phyloP scores from a whole-genome alignment of 1,140 invertebrate species.

The Drusus annulatus region DNA sequence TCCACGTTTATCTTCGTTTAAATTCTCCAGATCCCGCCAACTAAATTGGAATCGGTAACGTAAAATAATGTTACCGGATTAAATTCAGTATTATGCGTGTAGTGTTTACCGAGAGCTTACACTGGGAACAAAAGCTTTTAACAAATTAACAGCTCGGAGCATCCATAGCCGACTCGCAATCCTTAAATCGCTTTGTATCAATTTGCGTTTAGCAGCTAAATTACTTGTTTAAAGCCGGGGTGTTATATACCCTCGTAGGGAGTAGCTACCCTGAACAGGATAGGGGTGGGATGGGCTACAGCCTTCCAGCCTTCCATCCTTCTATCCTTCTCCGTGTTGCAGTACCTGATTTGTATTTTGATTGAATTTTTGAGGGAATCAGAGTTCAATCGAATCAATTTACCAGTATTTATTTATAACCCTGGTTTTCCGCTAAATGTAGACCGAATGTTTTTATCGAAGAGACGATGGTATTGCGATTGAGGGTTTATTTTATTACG shows the following conservation, averaged over 20 bases:
- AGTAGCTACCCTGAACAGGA: neutral
- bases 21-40: slow-evolving; percentile 1
- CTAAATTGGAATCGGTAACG: slow-evolving; percentile 46
- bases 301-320: neutral
- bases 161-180: slow-evolving; percentile 46
- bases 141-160: slow-evolving; percentile 58
- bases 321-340: neutral
- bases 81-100: slow-evolving; percentile 47
- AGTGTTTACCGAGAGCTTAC: slow-evolving; percentile 49
- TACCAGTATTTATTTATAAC: too few species aligned
- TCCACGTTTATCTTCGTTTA: slow-evolving; percentile 38
- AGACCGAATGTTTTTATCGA: too few species aligned
- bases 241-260: neutral
- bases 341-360: neutral
- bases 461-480: too few species aligned
- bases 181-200: slow-evolving; percentile 60
- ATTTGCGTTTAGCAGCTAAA: slow-evolving; percentile 59
- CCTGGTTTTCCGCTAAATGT: too few species aligned
- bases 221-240: slow-evolving; percentile 58
- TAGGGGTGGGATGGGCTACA: neutral
- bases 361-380: neutral
- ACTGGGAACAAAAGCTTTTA: slow-evolving; percentile 56
- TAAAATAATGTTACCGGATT: slow-evolving; percentile 50
- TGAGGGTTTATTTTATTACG: too few species aligned
- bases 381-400: too few species aligned